Percentiles rank a stretch among this genome's conserved stretches.
These are phyloP conservation scores for Hylomyscus alleni DNA, from an alignment of 2,797 vertebrate species.

Conservation along the genomic window DNA sequence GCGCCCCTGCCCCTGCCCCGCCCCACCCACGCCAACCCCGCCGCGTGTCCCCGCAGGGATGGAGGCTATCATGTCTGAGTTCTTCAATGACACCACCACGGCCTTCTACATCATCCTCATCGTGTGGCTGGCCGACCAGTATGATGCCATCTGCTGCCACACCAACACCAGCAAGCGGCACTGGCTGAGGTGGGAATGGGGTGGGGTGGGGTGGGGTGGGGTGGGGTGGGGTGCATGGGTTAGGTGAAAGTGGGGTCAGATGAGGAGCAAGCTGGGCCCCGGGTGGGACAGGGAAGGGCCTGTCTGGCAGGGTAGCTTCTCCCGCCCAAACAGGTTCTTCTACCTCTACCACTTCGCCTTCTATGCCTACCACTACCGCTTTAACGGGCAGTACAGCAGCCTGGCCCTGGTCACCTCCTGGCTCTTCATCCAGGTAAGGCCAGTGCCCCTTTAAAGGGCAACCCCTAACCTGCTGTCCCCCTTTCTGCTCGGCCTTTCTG, in stretches of 20 bases:
- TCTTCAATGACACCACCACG: slow-evolving; percentile 98
- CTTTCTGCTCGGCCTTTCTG: neutral
- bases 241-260: neutral
- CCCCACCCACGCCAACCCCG: neutral
- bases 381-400: slow-evolving; percentile 99
- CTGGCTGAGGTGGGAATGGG: slow-evolving; percentile 93
- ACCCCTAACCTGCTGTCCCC: neutral
- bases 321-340: slow-evolving; percentile 93
- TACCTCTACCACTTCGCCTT: slow-evolving; percentile 99
- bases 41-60: slow-evolving; percentile 90
- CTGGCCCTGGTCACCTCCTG: slow-evolving; percentile 98
- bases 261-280: accelerated
- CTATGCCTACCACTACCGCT: slow-evolving; percentile 98
- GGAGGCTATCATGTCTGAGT: slow-evolving; percentile 99
- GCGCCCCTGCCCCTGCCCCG: neutral
- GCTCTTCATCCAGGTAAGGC: slow-evolving; percentile 97
- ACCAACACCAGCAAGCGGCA: slow-evolving; percentile 98
- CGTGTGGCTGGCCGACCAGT: slow-evolving; percentile 98
- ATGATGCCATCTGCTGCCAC: slow-evolving; percentile 98
- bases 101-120: slow-evolving; percentile 99
- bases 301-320: neutral
- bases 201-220: accelerated
- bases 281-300: neutral
- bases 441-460: neutral
- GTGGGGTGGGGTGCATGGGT: accelerated